These are phyloP conservation scores for Pristionchus arcanus DNA, from an alignment of 2,888 invertebrate genomes.

Conservation along the genomic window DNA sequence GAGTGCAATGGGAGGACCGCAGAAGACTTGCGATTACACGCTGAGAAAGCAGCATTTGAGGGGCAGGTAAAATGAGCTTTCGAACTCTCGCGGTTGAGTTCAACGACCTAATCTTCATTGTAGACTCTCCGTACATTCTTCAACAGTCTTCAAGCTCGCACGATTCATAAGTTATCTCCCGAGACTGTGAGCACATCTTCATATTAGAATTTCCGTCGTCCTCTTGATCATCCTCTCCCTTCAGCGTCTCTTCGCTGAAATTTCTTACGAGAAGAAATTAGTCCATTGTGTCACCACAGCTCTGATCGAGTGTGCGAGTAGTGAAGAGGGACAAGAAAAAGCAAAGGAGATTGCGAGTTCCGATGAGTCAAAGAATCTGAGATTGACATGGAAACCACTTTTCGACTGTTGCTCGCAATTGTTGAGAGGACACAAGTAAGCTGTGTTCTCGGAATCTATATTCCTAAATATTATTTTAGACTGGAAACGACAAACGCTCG, in stretches of 20 bases:
- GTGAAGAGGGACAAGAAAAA: conserved; percentile 10
- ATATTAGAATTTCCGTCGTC: neutral
- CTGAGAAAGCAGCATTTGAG: conserved; percentile 15
- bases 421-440: neutral
- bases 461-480: neutral
- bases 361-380: neutral
- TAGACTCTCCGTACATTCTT: conserved; percentile 20
- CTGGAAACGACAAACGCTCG: neutral
- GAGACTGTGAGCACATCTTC: conserved; percentile 4
- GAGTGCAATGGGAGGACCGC: conserved; percentile 25
- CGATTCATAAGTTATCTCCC: neutral
- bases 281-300: neutral
- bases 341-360: conserved; percentile 1
- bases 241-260: conserved; percentile 10
- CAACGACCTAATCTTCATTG: neutral
- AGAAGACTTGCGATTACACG: neutral
- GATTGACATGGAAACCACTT: conserved; percentile 22
- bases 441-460: neutral
- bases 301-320: conserved; percentile 20
- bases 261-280: neutral
- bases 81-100: neutral
- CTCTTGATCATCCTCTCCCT: neutral
- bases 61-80: neutral
- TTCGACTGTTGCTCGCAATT: neutral
- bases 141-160: conserved; percentile 21